phyloP scores from a whole-genome alignment of 2,888 invertebrate genomes.

The Lutraria lutraria region DNA sequence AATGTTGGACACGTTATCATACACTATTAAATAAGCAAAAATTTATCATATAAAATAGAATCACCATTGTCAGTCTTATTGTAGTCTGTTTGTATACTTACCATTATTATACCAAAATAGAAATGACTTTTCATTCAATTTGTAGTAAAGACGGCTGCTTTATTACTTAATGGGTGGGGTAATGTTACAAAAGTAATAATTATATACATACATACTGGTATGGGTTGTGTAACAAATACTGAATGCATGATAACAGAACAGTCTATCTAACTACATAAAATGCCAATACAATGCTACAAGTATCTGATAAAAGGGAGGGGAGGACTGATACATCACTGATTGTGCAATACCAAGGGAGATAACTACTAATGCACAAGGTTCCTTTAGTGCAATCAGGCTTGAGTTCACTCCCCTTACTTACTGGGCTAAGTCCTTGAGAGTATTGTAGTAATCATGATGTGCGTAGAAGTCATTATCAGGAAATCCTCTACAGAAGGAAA shows the following conservation, averaged over 20 bases:
- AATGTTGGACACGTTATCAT: too few relatives aligned
- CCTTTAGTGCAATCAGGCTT: slow-evolving; percentile 11
- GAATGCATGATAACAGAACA: background rate
- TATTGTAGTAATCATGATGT: slow-evolving; percentile 82
- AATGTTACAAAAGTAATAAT: background rate
- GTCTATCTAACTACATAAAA: background rate
- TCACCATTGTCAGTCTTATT: too few relatives aligned
- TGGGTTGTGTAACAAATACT: background rate
- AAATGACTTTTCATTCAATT: too few relatives aligned
- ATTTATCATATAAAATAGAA: too few relatives aligned
- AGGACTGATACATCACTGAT: background rate
- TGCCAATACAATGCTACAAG: background rate
- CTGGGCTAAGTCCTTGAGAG: slow-evolving; percentile 87
- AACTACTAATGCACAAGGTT: slow-evolving; percentile 26
- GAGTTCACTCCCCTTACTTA: slow-evolving; percentile 82
- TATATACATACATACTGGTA: background rate
- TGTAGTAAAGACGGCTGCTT: background rate
- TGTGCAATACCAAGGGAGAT: slow-evolving; percentile 13
- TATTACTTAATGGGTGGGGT: background rate
- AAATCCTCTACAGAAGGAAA: slow-evolving; percentile 47
- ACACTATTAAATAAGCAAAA: too few relatives aligned
- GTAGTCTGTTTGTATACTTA: too few relatives aligned
- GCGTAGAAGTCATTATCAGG: slow-evolving; percentile 43
- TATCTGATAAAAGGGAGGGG: background rate
- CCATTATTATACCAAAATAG: too few relatives aligned